Base-by-base conservation (phyloP, 2,888 invertebrate genomes). In the Hylaea fasciaria region DNA sequence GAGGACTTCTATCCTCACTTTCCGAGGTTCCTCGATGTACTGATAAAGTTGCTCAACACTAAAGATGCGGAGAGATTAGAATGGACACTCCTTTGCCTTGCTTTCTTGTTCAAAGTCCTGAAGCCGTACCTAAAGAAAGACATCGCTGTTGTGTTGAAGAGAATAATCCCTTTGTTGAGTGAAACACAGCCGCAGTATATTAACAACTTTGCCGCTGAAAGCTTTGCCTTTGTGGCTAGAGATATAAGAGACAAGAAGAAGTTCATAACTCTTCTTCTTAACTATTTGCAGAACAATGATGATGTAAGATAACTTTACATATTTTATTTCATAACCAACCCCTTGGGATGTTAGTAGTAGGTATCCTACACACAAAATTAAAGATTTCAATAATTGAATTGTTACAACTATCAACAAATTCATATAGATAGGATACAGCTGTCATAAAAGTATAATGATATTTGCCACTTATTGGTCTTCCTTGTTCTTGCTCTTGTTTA, bases 171-270 rank as follows among this genome's bases (percentile, higher is more conserved):
- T 0, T 87, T 98, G 5, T 84, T 98, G 39, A 95, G 96, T 71
- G 95, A 95, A 52, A 91, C 93, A n/a, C 95, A 95, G 74, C 96
- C 97, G 22, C 94, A 94, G 64, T 97, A 98, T 80, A 95, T 99
- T 17, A 96, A 96, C 70, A 96, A 96, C 77, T 99, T 99, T 94
- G 98, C 98, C 4, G 97, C 98, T 0, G 98, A 99, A 88, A 97
- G 98, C 85, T 98, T 99, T 93, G 96, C 98, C 0, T 99, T 98
- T 92, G 96, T 99, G 0, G 96, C 98, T 2, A 93, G 98, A 68
- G 97, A 97, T 93, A 95, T 97, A 11, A 95, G 95, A 70, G 96
- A 98, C 73, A 96, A 95, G 73, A 93, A 94, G 32, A 94, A 94
- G 51, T 95, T 98, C 81, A 83, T 98, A 41, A 92, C 93, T 46